Conservation (phyloP, 2,888 invertebrate genomes). For the Eudemis profundana region DNA sequence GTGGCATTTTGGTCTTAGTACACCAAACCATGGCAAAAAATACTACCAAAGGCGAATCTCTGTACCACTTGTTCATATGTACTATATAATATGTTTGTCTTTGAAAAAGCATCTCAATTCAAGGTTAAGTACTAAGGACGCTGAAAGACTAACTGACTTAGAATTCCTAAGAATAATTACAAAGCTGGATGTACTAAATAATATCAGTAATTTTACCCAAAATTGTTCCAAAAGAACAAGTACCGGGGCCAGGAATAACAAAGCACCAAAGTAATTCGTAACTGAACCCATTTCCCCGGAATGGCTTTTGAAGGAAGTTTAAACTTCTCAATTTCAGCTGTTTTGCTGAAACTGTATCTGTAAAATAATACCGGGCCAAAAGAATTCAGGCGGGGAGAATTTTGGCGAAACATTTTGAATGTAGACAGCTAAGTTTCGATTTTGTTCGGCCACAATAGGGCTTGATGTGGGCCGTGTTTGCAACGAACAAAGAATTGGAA, state of each 20-base stretch:
- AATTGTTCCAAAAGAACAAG: slow-evolving; percentile 1
- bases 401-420: background rate
- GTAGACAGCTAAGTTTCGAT: background rate
- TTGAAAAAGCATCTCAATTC: too few relatives aligned
- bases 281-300: slow-evolving; percentile 10
- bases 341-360: slow-evolving; percentile 20
- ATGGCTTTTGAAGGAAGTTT: slow-evolving; percentile 2
- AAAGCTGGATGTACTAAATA: background rate
- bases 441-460: background rate
- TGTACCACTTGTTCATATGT: too few relatives aligned
- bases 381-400: slow-evolving; percentile 1
- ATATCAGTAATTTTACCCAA: slow-evolving; percentile 13
- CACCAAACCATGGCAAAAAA: too few relatives aligned
- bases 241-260: slow-evolving; percentile 7
- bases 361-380: slow-evolving; percentile 12
- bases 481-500: background rate
- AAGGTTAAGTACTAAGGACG: too few relatives aligned
- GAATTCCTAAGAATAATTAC: background rate
- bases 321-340: slow-evolving; percentile 27
- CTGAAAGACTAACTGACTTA: background rate
- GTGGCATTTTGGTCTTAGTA: too few relatives aligned
- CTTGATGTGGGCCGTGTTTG: background rate
- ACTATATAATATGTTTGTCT: too few relatives aligned
- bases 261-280: slow-evolving; percentile 26
- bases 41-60: too few relatives aligned